Conservation (phyloP, 2,888 invertebrate genomes). For the Autographa pulchrina region DNA sequence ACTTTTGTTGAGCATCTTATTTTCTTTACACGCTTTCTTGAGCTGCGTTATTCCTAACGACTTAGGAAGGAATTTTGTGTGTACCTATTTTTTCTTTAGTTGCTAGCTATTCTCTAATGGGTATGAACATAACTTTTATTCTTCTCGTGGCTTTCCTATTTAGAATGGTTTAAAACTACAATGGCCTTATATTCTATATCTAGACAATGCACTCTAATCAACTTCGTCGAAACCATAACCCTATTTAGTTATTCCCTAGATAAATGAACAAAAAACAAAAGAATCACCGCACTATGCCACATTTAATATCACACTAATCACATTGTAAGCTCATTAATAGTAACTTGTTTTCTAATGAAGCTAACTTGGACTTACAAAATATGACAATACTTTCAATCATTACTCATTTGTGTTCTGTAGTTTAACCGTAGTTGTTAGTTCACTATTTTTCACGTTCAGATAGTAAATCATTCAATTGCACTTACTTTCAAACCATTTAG, state of each 20-base stretch:
- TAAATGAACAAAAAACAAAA: neutral
- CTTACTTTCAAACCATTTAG: neutral
- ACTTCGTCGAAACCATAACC: no score
- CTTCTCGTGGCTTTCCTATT: neutral
- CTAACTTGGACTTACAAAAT: neutral
- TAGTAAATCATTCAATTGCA: conserved; percentile 4
- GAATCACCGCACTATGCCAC: neutral
- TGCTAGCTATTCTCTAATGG: neutral
- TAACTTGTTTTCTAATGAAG: conserved; percentile 17
- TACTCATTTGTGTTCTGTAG: conserved; percentile 2
- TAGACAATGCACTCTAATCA: no score
- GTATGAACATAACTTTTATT: neutral
- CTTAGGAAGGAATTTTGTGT: neutral
- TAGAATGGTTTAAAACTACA: no score
- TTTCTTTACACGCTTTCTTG: neutral
- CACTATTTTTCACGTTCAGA: no score
- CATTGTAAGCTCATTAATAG: conserved; percentile 29
- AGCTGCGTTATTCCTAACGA: neutral
- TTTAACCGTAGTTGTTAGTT: neutral
- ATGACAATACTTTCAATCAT: conserved; percentile 10
- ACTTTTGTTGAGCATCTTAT: neutral
- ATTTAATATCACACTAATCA: conserved; percentile 13
- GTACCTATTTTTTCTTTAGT: neutral
- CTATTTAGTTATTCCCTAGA: no score
- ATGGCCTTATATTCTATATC: no score